These are phyloP conservation scores for Actenoides lindsayi DNA, from an alignment of 2,113 vertebrate genomes.

Conservation along the genomic window DNA sequence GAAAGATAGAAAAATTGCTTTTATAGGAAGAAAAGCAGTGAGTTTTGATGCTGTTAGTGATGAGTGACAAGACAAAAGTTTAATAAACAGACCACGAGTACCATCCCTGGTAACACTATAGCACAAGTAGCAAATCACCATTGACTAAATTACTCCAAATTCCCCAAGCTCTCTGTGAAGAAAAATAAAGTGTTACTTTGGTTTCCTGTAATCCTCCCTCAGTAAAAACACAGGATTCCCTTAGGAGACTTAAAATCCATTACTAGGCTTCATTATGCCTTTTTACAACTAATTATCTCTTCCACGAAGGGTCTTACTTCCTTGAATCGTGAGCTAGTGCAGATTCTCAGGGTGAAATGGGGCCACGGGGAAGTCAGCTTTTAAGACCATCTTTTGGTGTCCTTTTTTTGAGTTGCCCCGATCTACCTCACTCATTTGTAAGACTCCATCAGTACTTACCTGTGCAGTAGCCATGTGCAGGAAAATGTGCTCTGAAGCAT, in stretches of 20 bases:
- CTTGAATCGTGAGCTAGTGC: not conserved
- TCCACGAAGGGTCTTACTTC: not conserved
- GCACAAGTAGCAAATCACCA: conserved; percentile 71
- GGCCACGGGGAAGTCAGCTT: not conserved
- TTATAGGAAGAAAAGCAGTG: conserved; percentile 38
- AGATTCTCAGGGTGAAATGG: not conserved
- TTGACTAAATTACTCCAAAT: conserved; percentile 54
- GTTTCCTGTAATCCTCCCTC: conserved; percentile 81
- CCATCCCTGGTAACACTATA: conserved; percentile 64
- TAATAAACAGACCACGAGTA: conserved; percentile 28
- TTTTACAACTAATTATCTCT: conserved; percentile 33
- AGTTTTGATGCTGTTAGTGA: conserved; percentile 41
- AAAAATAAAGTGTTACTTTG: conserved; percentile 78
- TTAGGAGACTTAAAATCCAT: conserved; percentile 67
- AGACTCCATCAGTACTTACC: not conserved
- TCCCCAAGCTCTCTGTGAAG: conserved; percentile 68
- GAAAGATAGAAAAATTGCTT: conserved; percentile 52
- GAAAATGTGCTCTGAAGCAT: not conserved
- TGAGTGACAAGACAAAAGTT: conserved; percentile 42
- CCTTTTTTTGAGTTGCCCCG: not conserved
- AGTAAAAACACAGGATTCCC: conserved; percentile 75
- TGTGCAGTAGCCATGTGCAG: fast-evolving
- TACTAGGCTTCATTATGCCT: conserved; percentile 51
- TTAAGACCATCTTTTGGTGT: not conserved
- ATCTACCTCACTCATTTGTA: not conserved